Evolutionary conservation across 2,797 vertebrate genomes (phyloP).

Genomic region (Acomys russatus): DNA sequence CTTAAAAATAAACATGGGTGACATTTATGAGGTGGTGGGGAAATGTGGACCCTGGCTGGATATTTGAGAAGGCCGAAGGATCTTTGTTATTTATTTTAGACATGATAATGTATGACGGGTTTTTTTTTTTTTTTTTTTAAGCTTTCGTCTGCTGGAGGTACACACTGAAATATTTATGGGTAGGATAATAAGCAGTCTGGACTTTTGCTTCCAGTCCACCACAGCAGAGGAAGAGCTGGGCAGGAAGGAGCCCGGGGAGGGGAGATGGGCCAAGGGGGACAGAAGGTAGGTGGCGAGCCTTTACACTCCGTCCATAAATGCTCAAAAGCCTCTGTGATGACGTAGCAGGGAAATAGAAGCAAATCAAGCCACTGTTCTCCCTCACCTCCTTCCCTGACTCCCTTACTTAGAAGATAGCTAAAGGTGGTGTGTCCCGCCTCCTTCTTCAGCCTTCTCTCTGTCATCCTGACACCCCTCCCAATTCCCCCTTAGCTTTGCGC

Average conservation of each 20-base stretch:
- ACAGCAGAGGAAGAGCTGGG: not conserved
- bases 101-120: not conserved
- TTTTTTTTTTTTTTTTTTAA: constrained; percentile 4
- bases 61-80: constrained; percentile 5
- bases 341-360: not conserved
- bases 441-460: not conserved
- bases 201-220: not conserved
- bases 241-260: not conserved
- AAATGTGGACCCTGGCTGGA: not conserved
- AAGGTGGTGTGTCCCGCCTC: too few relatives aligned
- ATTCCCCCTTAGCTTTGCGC: too few relatives aligned
- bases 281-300: not conserved
- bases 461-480: not conserved
- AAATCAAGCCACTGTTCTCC: not conserved
- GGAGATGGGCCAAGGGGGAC: rapidly evolving
- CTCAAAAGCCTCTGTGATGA: not conserved
- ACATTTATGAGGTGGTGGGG: constrained; percentile 11
- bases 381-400: not conserved
- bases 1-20: not conserved
- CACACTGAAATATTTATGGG: not conserved
- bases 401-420: not conserved
- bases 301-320: not conserved
- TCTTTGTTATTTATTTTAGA: constrained; percentile 59
- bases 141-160: constrained; percentile 11
- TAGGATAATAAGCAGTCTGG: not conserved